Conservation (phyloP, 2,113 vertebrate species). For the Daboia siamensis region DNA sequence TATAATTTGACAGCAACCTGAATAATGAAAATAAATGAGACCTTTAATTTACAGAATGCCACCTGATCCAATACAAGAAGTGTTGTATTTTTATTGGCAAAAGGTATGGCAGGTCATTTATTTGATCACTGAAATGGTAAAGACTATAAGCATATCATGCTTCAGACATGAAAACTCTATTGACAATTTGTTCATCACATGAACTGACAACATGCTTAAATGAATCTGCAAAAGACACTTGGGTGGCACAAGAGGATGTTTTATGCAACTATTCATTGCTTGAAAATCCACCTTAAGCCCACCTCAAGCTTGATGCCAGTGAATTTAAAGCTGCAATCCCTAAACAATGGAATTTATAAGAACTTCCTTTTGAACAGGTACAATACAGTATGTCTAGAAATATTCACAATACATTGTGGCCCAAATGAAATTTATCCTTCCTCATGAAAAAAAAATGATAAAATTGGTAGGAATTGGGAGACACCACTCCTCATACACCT, state of each 20-base stretch:
- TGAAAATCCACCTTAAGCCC: background rate
- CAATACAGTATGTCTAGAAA: background rate
- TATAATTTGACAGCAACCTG: background rate
- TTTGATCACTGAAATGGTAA: background rate
- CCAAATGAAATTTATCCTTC: background rate
- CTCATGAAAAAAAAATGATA: background rate
- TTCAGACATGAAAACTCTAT: background rate
- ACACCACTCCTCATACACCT: conserved; percentile 24
- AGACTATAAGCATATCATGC: conserved; percentile 30
- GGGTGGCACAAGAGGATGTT: background rate
- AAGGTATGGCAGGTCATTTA: background rate
- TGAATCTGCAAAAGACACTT: background rate
- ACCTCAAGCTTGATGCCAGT: background rate
- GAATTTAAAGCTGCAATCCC: background rate
- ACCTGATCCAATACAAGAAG: background rate
- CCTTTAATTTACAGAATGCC: background rate
- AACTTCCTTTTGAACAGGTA: background rate
- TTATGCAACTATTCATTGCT: background rate
- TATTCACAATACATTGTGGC: background rate
- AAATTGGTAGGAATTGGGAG: conserved; percentile 1
- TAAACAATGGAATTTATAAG: background rate
- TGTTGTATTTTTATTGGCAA: background rate
- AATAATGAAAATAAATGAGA: background rate
- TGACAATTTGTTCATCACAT: background rate
- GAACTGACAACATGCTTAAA: background rate